Evolutionary conservation across 2,888 invertebrate genomes (phyloP), one percentile per base, ranked within the genome.

Genomic region (Pinctada fucata): DNA sequence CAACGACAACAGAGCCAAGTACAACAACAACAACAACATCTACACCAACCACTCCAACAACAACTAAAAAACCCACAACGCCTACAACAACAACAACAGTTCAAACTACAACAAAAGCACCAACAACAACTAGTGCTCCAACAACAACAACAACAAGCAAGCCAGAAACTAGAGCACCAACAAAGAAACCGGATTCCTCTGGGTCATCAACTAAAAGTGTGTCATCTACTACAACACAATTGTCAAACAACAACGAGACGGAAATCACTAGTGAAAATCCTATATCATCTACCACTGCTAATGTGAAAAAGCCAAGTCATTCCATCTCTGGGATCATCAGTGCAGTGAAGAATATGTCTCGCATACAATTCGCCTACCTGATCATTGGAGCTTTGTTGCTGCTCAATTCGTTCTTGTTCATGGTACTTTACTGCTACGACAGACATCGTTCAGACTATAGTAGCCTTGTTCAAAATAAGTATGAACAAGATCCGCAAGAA

Each of bases 331-430:
- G 58, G 5, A 52, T 52, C 58, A 52, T 52, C 10, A 52, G 6
- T 10, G 82, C 82, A 4, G 82, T 89, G 6, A 85, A 83, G 50
- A 83, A 87, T 67, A 88, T 91, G 82, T 90, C 91, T 0, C 89
- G 86, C 69, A 90, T 91, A 48, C 90, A 93, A 84, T 90, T 93
- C 86, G 92, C 92, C 2, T 93, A 93, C 81, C 80, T 91, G 3
- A 90, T 92, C 52, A 91, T 93, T 63, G 92, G 92, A 0, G 78
- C 90, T 3, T 87, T 91, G 64, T 85, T 92, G 4, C 83, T 92
- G 58, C 72, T 91, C 4, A 90, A 91, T 47, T 88, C 92, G 0
- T 76, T 91, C 2, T 77, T 91, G 48, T 93, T 93, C 80, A 79
- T 92, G 47, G 85, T 90, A 49, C 84, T 92, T 16, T 93, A 92